Percentiles rank a stretch among this genome's conserved stretches.
phyloP scores from a whole-genome alignment of 2,888 invertebrate genomes.

The Syrista parreyssii region DNA sequence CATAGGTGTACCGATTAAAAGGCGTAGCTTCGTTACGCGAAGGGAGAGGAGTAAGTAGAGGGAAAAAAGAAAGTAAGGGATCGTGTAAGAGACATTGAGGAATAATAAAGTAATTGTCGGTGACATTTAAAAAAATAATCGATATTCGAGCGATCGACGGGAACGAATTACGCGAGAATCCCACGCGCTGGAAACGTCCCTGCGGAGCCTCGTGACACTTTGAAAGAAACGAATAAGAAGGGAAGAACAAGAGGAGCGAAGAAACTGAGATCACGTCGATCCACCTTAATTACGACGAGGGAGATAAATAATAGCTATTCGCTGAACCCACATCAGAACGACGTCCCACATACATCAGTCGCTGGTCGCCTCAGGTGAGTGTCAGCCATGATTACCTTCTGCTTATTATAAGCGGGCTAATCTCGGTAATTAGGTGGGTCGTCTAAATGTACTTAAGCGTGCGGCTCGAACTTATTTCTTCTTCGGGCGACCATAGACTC shows the following conservation, averaged over 20 bases:
- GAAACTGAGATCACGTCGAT: conserved; percentile 5
- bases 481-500: background rate
- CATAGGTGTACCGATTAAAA: background rate
- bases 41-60: conserved; percentile 5
- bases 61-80: background rate
- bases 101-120: background rate
- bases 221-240: background rate
- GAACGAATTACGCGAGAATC: background rate
- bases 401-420: conserved; percentile 35
- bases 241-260: background rate
- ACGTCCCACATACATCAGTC: conserved; percentile 59
- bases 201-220: background rate
- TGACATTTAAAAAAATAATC: conserved; percentile 1
- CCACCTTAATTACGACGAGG: conserved; percentile 1
- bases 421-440: conserved; percentile 44
- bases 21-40: background rate
- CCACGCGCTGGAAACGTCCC: background rate
- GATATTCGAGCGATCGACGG: conserved; percentile 12
- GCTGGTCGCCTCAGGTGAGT: conserved; percentile 49
- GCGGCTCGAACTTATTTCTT: background rate
- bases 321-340: conserved; percentile 48
- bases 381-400: conserved; percentile 17
- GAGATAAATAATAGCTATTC: conserved; percentile 22
- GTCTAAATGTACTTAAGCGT: conserved; percentile 31
- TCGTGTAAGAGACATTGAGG: conserved; percentile 10